Percentiles rank a stretch among this genome's conserved stretches.
phyloP scores from a whole-genome alignment of 2,797 vertebrate genomes.

The Malacoraja senta region DNA sequence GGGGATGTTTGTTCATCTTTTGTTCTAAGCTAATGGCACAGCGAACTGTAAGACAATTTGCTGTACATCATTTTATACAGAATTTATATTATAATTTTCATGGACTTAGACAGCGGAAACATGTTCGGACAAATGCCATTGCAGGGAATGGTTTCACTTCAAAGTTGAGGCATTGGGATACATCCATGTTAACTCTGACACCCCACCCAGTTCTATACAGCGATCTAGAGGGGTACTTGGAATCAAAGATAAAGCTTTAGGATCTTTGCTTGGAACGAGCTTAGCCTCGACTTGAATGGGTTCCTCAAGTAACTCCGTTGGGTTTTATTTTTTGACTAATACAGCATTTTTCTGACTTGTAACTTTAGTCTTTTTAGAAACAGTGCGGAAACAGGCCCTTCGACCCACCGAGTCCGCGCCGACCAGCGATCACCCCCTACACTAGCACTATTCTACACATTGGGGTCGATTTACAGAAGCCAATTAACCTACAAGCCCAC shows the following conservation, averaged over 20 bases:
- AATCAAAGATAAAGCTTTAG: not conserved
- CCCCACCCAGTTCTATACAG: not conserved
- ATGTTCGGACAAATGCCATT: not conserved
- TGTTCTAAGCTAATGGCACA: constrained; percentile 30
- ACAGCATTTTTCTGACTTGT: not conserved
- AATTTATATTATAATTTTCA: constrained; percentile 11
- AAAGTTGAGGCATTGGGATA: not conserved
- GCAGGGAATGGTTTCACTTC: not conserved
- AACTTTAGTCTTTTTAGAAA: no score
- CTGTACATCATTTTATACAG: constrained; percentile 30
- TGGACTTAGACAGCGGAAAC: not conserved
- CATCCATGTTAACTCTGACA: not conserved
- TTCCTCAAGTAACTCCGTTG: not conserved
- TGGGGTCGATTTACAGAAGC: no score
- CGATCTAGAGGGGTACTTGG: not conserved
- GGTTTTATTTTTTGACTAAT: not conserved
- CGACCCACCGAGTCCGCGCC: no score
- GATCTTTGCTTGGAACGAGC: no score
- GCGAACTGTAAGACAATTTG: not conserved
- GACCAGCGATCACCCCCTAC: no score
- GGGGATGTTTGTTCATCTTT: constrained; percentile 23
- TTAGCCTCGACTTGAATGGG: not conserved
- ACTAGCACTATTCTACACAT: no score
- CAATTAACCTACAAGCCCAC: no score
- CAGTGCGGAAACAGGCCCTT: no score